Percentiles rank a stretch among this genome's conserved stretches.
These are phyloP conservation scores for Willowsia nigromaculata DNA, from an alignment of 2,888 invertebrate genomes.

Conservation along the genomic window DNA sequence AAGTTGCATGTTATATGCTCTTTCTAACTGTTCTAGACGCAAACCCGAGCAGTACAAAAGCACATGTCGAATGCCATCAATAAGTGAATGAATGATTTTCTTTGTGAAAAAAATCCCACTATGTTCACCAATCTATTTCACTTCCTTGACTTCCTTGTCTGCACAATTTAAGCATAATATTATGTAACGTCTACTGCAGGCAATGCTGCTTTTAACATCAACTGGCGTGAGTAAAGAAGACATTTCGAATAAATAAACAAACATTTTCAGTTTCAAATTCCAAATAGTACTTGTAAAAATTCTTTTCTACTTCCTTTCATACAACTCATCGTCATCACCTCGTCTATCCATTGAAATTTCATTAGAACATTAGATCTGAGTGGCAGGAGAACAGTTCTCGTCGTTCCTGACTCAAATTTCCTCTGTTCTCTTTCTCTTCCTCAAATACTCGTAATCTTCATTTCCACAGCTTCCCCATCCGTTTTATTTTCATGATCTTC, in stretches of 20 bases:
- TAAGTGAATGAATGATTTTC: too few relatives aligned
- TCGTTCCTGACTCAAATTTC: background rate
- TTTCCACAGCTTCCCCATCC: slow-evolving; percentile 7
- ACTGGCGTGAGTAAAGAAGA: background rate
- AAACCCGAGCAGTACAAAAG: too few relatives aligned
- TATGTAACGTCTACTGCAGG: too few relatives aligned
- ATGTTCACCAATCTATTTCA: background rate
- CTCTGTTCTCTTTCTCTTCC: background rate
- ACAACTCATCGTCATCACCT: background rate
- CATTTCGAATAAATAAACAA: background rate
- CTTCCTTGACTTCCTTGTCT: too few relatives aligned
- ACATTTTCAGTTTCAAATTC: background rate
- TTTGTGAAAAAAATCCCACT: background rate
- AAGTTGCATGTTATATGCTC: too few relatives aligned
- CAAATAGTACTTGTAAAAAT: background rate
- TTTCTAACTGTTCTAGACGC: too few relatives aligned
- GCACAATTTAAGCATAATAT: too few relatives aligned
- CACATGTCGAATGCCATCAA: background rate
- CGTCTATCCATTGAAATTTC: background rate
- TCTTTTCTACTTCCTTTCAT: background rate
- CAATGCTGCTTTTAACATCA: too few relatives aligned
- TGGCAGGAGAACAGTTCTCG: background rate
- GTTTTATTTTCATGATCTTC: background rate
- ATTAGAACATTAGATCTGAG: too few relatives aligned
- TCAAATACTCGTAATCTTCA: background rate